Base-by-base conservation (phyloP, 2,888 invertebrate genomes). In the Pandemis cinnamomeana region DNA sequence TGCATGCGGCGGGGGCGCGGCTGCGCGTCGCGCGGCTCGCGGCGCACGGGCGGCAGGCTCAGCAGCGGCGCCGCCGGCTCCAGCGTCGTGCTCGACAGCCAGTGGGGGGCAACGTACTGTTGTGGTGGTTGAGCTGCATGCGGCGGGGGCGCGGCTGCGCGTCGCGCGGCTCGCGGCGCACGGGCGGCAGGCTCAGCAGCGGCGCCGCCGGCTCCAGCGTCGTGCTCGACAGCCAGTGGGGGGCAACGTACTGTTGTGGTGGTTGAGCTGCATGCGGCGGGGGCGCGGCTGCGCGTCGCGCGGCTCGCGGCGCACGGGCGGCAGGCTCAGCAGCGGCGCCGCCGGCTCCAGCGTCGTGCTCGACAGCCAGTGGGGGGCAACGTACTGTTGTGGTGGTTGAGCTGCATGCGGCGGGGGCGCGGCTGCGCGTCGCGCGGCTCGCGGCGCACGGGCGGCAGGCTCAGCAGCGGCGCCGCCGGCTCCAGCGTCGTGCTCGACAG, bases 361-460 rank as follows among this genome's bases (percentile, higher is more conserved):
- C 0, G 93, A 93, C 70, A 90, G 81, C n/a, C 20, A 44, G 42
- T 44, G 44, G 10, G 46, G 11, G 3, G 46, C 11, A 11, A 41
- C 58, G 42, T 13, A 71, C 71, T n/a, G 13, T 20, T 2, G 15
- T 11, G 67, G 62, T 63, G 66, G 69, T 71, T 55, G 68, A 66
- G 60, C 60, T 78, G 79, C 77, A 77, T 64, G 71, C 75, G 58
- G 62, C 69, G 77, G 48, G 78, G 46, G 27, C 67, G 61, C 20
- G 13, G 63, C 69, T 72, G 76, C 42, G 70, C 76, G 46, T 82
- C 81, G 55, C 89, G 79, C 76, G 89, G 89, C 82, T 91, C 55
- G 75, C 95, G 87, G 10, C 95, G 87, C 70, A 95, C 95, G 10
- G 95, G 95, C 77, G 95, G 95, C 79, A 95, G 84, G 78, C 94